phyloP scores from a whole-genome alignment of 1,140 invertebrate genomes.

The Hormaphis cornu region DNA sequence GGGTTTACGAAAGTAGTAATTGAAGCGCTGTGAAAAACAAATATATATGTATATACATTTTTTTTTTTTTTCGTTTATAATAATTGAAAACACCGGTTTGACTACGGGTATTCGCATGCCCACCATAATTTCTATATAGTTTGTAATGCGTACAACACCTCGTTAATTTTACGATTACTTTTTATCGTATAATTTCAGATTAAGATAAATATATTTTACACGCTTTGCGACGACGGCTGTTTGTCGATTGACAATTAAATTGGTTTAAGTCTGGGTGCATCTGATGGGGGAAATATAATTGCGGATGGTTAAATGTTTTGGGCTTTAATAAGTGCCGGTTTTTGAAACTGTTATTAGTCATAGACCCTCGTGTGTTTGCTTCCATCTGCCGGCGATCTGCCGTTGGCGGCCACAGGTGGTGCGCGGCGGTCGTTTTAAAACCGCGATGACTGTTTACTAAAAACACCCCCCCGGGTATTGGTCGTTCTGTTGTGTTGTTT shows the following conservation, averaged over 20 bases:
- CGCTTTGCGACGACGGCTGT: too few relatives aligned
- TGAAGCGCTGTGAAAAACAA: too few relatives aligned
- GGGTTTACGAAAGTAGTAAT: too few relatives aligned
- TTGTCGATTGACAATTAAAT: conserved; percentile 11
- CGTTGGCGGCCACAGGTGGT: background rate
- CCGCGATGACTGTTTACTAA: background rate
- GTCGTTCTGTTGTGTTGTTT: background rate
- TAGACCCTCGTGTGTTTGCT: background rate
- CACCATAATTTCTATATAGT: background rate
- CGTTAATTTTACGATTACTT: background rate
- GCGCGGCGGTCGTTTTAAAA: conserved; percentile 6
- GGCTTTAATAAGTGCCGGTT: conserved; percentile 23
- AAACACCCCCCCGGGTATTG: conserved; percentile 9
- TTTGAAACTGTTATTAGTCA: conserved; percentile 15
- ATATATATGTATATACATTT: too few relatives aligned
- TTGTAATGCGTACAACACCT: background rate
- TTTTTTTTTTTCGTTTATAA: too few relatives aligned
- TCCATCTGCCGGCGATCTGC: background rate
- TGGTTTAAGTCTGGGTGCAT: conserved; percentile 4
- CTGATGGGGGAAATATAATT: background rate
- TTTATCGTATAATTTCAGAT: conserved; percentile 5
- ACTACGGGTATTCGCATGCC: too few relatives aligned
- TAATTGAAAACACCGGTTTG: too few relatives aligned
- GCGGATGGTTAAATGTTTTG: conserved; percentile 8
- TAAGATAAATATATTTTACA: conserved; percentile 11